A percentile compares a stretch with the other conserved stretches of the same genome.
phyloP scores from a whole-genome alignment of 2,797 vertebrate genomes.

The Serranus cabrilla region DNA sequence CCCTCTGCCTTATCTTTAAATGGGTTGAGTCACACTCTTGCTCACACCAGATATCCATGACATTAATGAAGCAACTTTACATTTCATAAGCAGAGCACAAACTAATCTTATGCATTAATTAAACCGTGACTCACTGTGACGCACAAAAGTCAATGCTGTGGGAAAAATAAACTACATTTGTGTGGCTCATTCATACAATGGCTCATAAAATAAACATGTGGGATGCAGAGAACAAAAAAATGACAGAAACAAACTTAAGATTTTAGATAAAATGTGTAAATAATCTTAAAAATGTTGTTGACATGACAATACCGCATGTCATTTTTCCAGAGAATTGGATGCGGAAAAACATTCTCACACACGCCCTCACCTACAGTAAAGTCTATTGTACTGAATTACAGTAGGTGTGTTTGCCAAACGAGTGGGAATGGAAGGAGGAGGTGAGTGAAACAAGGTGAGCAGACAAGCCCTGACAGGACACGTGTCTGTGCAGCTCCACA shows the following conservation, averaged over 20 bases:
- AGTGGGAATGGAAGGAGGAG: neutral
- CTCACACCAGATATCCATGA: neutral
- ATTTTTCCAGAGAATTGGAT: neutral
- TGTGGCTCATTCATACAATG: neutral
- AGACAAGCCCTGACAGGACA: conserved; percentile 7
- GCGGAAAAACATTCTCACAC: neutral
- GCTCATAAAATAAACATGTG: neutral
- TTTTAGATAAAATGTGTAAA: neutral
- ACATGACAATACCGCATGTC: neutral
- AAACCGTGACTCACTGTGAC: neutral
- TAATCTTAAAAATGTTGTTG: too few species aligned
- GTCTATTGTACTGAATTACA: neutral
- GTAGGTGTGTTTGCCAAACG: conserved; percentile 23
- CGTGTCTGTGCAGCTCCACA: neutral
- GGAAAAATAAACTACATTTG: neutral
- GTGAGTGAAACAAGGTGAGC: conserved; percentile 49
- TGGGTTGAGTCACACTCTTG: conserved; percentile 12
- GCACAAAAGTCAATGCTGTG: neutral
- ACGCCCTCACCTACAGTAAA: too few species aligned
- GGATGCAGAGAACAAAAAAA: neutral
- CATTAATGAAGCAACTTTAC: neutral
- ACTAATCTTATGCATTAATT: neutral
- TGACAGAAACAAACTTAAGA: neutral
- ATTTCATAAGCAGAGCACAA: conserved; percentile 6
- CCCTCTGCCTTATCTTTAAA: conserved; percentile 33